Base-by-base conservation (phyloP, 2,797 vertebrate species). In the Karalla daura region DNA sequence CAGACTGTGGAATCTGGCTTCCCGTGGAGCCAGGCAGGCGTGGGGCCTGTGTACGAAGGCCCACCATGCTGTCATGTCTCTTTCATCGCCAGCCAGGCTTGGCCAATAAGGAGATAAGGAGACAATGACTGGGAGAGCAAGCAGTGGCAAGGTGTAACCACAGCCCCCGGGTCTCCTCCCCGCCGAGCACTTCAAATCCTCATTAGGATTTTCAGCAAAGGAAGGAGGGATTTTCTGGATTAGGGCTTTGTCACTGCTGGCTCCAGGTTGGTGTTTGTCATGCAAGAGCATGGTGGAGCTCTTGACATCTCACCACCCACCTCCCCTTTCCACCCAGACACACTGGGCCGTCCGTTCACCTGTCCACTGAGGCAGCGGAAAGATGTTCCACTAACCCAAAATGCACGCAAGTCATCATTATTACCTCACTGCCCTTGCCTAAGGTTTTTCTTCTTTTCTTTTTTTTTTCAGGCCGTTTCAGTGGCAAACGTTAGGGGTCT, bases 201-300 rank as follows among this genome's bases (percentile, higher is more conserved):
- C 87, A 89, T 92, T 93, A 92, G 92, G 93, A 92, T 92, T 93
- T 93, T 88, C 89, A 87, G 91, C 87, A 65, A 43, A 91, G 89
- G 92, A 72, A 68, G 85, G 84, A 89, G 90, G 89, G 91, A 87
- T 92, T 93, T 90, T 83, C 81, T 87, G 86, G 88, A 91, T 94
- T 94, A 95, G 88, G 86, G 71, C 82, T 88, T 89, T 92, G 90
- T 93, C 92, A 91, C 91, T 89, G 89, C 86, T 88, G 91, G 91
- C 91, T 92, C 87, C 87, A 90, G 86, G 90, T 93, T 88, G 84
- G 86, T 93, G 88, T 93, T 94, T 94, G 91, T 91, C 92, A 94
- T 93, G 93, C 91, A 91, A 81, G 87, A 91, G 84, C 77, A 80
- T 78, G 53, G 80, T 9, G 7, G 63, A 74, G 71, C 76, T 37